These are phyloP conservation scores for Onychorhynchus coronatus DNA, from an alignment of 2,113 vertebrate genomes.

Conservation along the genomic window DNA sequence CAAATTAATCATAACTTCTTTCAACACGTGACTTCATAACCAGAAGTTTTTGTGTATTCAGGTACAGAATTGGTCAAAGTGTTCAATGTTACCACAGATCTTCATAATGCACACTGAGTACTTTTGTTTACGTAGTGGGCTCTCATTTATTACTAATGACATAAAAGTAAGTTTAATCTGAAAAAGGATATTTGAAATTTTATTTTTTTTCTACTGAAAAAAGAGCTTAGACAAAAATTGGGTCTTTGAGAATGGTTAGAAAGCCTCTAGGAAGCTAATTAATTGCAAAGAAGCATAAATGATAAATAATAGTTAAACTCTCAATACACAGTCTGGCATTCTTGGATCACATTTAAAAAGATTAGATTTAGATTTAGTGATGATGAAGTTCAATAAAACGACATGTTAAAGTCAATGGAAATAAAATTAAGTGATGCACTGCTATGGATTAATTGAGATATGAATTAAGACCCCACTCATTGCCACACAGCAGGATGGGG, in stretches of 20 bases:
- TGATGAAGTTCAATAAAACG: background rate
- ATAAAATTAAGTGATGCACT: background rate
- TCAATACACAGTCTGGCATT: background rate
- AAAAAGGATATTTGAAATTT: background rate
- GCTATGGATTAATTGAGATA: background rate
- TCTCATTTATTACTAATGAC: background rate
- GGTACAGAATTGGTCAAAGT: background rate
- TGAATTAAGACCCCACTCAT: background rate
- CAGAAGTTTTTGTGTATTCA: background rate
- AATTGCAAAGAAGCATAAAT: background rate
- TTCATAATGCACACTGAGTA: background rate
- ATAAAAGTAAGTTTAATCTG: background rate
- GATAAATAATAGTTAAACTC: slow-evolving; percentile 16
- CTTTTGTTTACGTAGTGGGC: background rate
- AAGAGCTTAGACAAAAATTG: background rate
- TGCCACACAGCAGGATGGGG: background rate
- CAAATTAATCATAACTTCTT: background rate
- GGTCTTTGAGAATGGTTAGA: background rate
- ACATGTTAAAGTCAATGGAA: background rate
- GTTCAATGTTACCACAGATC: background rate
- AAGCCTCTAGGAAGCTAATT: slow-evolving; percentile 13
- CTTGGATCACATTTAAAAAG: background rate
- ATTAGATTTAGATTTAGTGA: background rate
- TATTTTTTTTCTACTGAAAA: background rate
- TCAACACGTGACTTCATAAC: background rate